Conservation (phyloP, 2,797 vertebrate species). For the Sciurus carolinensis region DNA sequence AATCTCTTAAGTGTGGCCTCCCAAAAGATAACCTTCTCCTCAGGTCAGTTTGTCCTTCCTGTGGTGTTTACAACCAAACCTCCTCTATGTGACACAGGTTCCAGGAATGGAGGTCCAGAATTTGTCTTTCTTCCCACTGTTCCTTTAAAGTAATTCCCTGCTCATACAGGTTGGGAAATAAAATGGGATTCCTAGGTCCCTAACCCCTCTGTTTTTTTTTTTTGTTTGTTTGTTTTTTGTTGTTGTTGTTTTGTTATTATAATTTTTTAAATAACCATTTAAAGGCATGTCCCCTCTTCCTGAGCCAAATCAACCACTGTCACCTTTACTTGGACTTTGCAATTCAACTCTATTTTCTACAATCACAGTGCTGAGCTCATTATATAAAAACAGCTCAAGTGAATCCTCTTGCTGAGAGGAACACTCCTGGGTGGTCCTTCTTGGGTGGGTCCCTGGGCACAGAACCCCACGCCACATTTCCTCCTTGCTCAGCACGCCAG, state of each 20-base stretch:
- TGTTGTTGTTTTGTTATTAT: not conserved
- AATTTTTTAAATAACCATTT: not conserved
- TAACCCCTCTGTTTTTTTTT: not conserved
- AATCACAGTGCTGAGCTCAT: not conserved
- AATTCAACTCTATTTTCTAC: slow-evolving; percentile 35
- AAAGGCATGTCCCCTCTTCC: slow-evolving; percentile 50
- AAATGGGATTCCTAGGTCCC: not conserved
- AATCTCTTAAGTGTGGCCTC: not conserved
- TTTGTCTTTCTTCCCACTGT: slow-evolving; percentile 34
- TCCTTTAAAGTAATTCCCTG: slow-evolving; percentile 55
- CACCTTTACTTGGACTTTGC: slow-evolving; percentile 40
- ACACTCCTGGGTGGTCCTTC: slow-evolving; percentile 75
- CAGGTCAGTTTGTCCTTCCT: not conserved
- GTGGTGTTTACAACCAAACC: not conserved
- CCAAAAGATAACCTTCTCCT: not conserved
- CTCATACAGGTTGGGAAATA: not conserved
- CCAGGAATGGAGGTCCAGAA: not conserved
- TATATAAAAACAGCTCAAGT: not conserved
- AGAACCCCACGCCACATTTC: not conserved
- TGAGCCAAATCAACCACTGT: slow-evolving; percentile 27
- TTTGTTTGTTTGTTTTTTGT: too few species aligned
- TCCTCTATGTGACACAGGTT: not conserved
- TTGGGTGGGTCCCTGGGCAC: slow-evolving; percentile 72
- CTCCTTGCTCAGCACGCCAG: not conserved
- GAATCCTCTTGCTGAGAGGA: not conserved